Base-by-base conservation (phyloP, 2,113 vertebrate species). In the Indicator indicator region DNA sequence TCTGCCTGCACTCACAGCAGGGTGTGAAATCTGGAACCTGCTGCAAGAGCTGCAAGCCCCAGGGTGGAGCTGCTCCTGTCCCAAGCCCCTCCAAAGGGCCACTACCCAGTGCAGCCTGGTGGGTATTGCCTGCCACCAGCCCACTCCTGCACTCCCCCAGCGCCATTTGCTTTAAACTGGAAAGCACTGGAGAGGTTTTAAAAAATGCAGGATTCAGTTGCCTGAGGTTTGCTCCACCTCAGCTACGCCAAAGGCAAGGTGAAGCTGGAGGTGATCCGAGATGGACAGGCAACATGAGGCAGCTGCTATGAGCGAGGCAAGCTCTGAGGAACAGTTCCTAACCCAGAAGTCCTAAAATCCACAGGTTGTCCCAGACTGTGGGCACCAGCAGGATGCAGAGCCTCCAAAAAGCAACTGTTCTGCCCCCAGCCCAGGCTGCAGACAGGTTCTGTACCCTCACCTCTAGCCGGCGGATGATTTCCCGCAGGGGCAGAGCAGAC, bases 381-480 rank as follows among this genome's bases (percentile, higher is more conserved):
- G 24, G 55, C 24, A 74, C 27, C 75, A 62, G 63, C 26, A 30
- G 40, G 13, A 46, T 24, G 11, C 63, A 60, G 23, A 40, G 30
- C 21, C 68, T 13, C n/a, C 50, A 63, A 67, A 63, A 63, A 44
- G 23, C 58, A 70, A 59, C 12, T 4, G 17, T n/a, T 64, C 17
- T 67, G 16, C 32, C 36, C 10, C 42, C 1, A 1, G 3, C 26
- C 28, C 2, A 1, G 44, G 33, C 44, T 78, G 44, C 52, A 48
- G 28, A 32, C 3, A 12, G 42, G 27, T 18, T 32, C 50, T 3
- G 76, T 5, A 28, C 3, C 60, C 40, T 97, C 94, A 99, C 99
- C 98, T 99, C 99, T 16, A 99, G 98, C 32, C 99, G 98, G 3
- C 96, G 98, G 83, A 99, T 99, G 91, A 99, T 99, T 94, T 99